These are phyloP conservation scores for Brienomyrus brachyistius DNA, from an alignment of 2,113 vertebrate genomes.

Conservation along the genomic window DNA sequence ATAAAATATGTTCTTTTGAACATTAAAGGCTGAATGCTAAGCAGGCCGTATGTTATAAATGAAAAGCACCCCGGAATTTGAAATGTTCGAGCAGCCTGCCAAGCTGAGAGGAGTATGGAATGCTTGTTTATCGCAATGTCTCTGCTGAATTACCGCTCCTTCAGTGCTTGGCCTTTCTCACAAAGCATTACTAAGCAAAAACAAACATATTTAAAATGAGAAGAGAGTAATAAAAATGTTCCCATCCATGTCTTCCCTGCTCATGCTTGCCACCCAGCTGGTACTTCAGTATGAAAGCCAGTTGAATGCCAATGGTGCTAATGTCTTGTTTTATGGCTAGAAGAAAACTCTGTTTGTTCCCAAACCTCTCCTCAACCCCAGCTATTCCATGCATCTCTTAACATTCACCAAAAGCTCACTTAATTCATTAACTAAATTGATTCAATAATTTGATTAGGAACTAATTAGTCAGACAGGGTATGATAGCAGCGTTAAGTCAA, in stretches of 20 bases:
- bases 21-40: conserved; percentile 39
- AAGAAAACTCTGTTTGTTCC: background rate
- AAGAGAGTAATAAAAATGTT: background rate
- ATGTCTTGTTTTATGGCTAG: background rate
- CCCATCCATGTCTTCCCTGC: background rate
- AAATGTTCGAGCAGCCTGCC: background rate
- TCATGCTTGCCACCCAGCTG: background rate
- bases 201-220: background rate
- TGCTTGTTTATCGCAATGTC: background rate
- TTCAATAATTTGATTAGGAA: background rate
- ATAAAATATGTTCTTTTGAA: conserved; percentile 48
- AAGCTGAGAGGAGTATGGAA: background rate
- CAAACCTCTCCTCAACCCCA: background rate
- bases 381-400: background rate
- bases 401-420: background rate
- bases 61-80: conserved; percentile 40
- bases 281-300: background rate
- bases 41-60: conserved; percentile 38
- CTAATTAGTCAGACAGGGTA: background rate
- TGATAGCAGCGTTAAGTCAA: background rate
- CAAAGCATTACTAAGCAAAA: background rate
- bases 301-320: background rate
- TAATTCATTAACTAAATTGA: background rate
- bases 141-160: background rate
- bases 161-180: background rate